Evolutionary conservation across 2,797 vertebrate species (phyloP).

Genomic region (Chelmon rostratus): DNA sequence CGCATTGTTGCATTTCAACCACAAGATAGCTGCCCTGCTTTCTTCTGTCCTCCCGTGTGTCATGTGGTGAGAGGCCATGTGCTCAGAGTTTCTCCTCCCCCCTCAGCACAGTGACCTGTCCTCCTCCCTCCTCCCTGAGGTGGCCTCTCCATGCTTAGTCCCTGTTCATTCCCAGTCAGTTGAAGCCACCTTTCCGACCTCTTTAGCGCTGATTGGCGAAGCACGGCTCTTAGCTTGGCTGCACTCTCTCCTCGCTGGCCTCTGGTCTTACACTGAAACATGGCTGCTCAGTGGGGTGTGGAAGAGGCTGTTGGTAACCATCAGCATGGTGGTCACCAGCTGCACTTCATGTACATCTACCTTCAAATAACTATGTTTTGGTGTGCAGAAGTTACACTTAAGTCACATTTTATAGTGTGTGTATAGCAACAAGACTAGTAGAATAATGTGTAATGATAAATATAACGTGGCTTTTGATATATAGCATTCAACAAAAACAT

Average conservation of each 20-base stretch:
- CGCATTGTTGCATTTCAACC: conserved; percentile 30
- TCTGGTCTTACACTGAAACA: conserved; percentile 52
- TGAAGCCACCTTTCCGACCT: conserved; percentile 68
- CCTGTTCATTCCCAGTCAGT: conserved; percentile 60
- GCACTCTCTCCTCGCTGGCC: conserved; percentile 39
- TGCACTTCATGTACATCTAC: background rate
- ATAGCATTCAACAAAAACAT: background rate
- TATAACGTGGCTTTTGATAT: too few relatives aligned
- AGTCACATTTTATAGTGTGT: background rate
- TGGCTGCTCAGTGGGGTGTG: conserved; percentile 19
- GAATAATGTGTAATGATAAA: too few relatives aligned
- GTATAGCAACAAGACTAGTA: too few relatives aligned
- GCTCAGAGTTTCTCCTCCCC: conserved; percentile 37
- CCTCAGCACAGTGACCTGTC: conserved; percentile 25
- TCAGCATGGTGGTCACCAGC: conserved; percentile 16
- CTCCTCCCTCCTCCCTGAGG: conserved; percentile 33
- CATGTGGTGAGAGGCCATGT: conserved; percentile 64
- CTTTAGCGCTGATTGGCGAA: conserved; percentile 60
- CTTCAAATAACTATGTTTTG: background rate
- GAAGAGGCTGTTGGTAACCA: conserved; percentile 12
- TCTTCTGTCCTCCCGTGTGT: conserved; percentile 37
- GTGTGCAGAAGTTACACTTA: background rate
- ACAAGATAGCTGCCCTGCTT: conserved; percentile 29
- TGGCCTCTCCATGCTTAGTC: conserved; percentile 58
- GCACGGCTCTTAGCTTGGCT: conserved; percentile 45